phyloP scores from a whole-genome alignment of 2,888 invertebrate genomes.

The Pherbina coryleti region DNA sequence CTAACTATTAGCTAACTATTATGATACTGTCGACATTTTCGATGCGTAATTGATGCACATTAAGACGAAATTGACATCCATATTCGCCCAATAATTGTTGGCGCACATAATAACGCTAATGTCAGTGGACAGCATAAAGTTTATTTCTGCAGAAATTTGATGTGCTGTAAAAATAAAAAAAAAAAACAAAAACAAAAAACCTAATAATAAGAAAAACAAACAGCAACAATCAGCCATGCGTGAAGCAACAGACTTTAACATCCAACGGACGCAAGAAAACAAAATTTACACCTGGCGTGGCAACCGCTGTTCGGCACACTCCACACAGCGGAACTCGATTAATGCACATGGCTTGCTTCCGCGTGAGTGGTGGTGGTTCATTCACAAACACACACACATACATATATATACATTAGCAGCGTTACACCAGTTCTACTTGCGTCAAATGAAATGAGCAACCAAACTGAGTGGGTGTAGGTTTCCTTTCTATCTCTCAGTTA shows the following conservation, averaged over 20 bases:
- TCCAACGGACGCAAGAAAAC: slow-evolving; percentile 7
- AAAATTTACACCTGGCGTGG: slow-evolving; percentile 41
- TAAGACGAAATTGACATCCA: slow-evolving; percentile 6
- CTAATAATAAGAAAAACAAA: slow-evolving; percentile 1
- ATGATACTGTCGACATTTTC: background rate
- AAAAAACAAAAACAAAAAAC: background rate
- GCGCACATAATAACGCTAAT: background rate
- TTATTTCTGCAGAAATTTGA: background rate
- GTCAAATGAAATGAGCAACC: background rate
- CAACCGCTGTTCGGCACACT: slow-evolving; percentile 18
- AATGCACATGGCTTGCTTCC: slow-evolving; percentile 6
- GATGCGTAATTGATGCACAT: background rate
- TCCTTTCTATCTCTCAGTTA: background rate
- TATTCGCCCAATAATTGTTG: slow-evolving; percentile 8
- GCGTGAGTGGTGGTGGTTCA: slow-evolving; percentile 7
- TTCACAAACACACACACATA: background rate
- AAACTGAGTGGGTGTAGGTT: background rate
- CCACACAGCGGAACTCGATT: background rate
- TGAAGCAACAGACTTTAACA: slow-evolving; percentile 18
- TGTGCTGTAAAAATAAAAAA: background rate
- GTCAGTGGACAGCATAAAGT: background rate
- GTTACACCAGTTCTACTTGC: background rate
- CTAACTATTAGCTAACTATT: background rate
- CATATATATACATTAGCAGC: too few relatives aligned
- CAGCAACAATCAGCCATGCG: slow-evolving; percentile 34